Evolutionary conservation across 2,797 vertebrate species (phyloP).

Genomic region (Vespertilio murinus): DNA sequence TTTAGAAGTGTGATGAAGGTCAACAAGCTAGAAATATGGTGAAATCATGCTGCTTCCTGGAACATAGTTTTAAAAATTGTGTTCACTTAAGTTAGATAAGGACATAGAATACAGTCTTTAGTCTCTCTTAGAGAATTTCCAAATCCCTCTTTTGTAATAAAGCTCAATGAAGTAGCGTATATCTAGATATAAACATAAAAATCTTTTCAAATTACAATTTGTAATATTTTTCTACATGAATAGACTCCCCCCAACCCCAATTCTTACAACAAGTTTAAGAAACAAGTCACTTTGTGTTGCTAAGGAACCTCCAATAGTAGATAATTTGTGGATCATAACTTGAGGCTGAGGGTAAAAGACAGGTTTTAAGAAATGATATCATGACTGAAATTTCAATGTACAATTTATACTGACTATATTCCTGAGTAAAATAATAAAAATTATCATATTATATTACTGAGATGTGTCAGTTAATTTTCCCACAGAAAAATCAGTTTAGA

Average conservation of each 20-base stretch:
- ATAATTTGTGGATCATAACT: background rate
- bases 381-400: background rate
- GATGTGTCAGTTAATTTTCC: background rate
- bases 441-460: background rate
- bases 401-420: background rate
- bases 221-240: background rate
- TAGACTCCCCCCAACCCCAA: background rate
- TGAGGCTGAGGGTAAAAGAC: background rate
- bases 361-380: background rate
- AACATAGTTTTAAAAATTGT: background rate
- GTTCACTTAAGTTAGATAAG: background rate
- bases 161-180: background rate
- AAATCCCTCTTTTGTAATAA: background rate
- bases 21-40: background rate
- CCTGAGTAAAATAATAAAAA: background rate
- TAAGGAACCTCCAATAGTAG: background rate
- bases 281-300: background rate
- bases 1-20: background rate
- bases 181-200: background rate
- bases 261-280: background rate
- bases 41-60: background rate
- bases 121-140: background rate
- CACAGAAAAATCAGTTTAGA: background rate
- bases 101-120: background rate
- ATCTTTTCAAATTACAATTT: background rate